Evolutionary conservation across 2,888 invertebrate species (phyloP), one percentile per base, ranked within the genome.

Genomic region (Bombyx huttoni): DNA sequence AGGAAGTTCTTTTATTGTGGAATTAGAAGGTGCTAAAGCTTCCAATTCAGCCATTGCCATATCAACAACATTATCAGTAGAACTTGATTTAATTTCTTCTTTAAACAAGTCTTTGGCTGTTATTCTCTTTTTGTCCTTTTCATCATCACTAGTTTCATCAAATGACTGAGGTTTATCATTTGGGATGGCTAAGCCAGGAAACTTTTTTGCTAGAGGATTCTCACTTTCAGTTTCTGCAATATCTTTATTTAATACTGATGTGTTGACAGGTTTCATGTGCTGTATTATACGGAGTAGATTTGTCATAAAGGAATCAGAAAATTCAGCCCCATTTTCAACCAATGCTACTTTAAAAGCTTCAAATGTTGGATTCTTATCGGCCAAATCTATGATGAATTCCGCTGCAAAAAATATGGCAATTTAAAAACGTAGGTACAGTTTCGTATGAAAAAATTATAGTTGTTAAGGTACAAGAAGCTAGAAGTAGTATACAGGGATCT

Each of bases 341-440:
- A 99, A 87, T 0, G 94, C 95, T 63, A 93, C 94, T 70, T 97
- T 98, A 77, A 99, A 99, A 5, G 90, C 86, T 1, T 97, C 96
- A 68, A 97, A 95, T 0, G 93, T 93, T 52, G 92, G 91, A 81
- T 98, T 94, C 72, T 95, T 93, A 61, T 96, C 94, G 0, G 99
- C 97, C 62, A 99, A 86, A 66, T 97, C 94, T 60, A 99, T 99
- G 49, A 99, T 96, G 70, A 97, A 99, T 84, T 99, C 99, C 53
- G 99, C 99, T 94, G 89, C 51, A 92, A 92, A 54, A 56, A 64
- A 64, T 46, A 50, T 33, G 2, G 13, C 13, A n/a, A 40, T 62
- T 60, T 53, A 51, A 14, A 48, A 46, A 34, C 6, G 34, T 13
- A 12, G 40, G 7, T 3, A 12, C 40, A 40, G 7, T 24, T 24